A percentile compares a stretch with the other conserved stretches of the same genome.
phyloP scores from a whole-genome alignment of 1,140 invertebrate genomes.

The Ephestia elutella region DNA sequence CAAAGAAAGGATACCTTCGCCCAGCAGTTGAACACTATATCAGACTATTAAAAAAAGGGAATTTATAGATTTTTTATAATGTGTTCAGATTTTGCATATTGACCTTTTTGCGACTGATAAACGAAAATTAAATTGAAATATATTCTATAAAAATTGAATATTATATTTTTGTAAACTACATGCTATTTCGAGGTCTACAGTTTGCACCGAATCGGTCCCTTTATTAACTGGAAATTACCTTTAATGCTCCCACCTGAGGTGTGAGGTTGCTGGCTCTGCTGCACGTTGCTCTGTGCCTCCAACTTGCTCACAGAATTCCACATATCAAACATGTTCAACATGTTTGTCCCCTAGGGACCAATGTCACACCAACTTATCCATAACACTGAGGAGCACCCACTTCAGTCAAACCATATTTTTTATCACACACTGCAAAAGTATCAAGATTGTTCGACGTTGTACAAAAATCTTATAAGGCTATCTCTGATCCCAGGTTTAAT shows the following conservation, averaged over 20 bases:
- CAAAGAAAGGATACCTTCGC: too few relatives aligned
- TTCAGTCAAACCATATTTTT: conserved; percentile 43
- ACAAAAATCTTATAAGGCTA: conserved; percentile 62
- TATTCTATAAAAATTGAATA: too few relatives aligned
- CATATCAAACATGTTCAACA: conserved; percentile 88
- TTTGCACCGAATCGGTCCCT: conserved; percentile 12
- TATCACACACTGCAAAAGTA: conserved; percentile 41
- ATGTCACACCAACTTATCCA: conserved; percentile 37
- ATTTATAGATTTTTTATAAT: too few relatives aligned
- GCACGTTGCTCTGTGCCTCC: conserved; percentile 81
- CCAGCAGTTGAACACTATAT: too few relatives aligned
- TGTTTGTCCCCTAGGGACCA: conserved; percentile 47
- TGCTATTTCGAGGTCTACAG: not conserved
- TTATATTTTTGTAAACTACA: too few relatives aligned
- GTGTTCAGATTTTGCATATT: too few relatives aligned
- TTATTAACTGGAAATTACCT: conserved; percentile 78
- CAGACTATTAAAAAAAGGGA: too few relatives aligned
- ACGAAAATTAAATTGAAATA: too few relatives aligned
- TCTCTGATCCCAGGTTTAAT: conserved; percentile 64
- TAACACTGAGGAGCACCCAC: conserved; percentile 39
- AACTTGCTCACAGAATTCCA: conserved; percentile 89
- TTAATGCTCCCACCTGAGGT: conserved; percentile 89
- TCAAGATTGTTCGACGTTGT: conserved; percentile 64
- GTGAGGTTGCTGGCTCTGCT: conserved; percentile 81
- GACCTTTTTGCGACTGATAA: too few relatives aligned